Evolutionary conservation across 1,140 invertebrate genomes (phyloP), one percentile per base, ranked within the genome.

Genomic region (Magallana angulata): DNA sequence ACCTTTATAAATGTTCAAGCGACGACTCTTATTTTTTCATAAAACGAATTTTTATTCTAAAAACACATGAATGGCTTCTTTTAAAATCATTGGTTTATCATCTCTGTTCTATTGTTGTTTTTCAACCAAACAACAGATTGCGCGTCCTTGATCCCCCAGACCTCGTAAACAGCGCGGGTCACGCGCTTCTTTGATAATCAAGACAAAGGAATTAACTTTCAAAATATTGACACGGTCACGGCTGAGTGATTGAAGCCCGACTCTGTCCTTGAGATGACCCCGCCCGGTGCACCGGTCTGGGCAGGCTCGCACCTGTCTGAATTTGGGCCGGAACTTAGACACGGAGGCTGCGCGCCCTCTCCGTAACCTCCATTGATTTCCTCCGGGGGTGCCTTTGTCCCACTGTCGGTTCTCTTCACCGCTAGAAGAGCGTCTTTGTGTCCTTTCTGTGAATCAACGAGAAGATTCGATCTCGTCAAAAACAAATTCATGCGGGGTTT

Each of bases 141-240:
- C 5, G 14, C 6, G 24, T 24, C 68, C 68, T 71, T 71, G 68
- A 71, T 71, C 18, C 68, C 12, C 11, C 11, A 9, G 18, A 9
- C 24, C 68, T 24, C 68, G 68, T 18, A 71, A 71, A 71, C 68
- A 71, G 36, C 68, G 8, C 18, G 6, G 3, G 6, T 71, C 68
- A 71, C 68, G 36, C 36, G 68, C 12, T 3, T 30, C 68, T 24
- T 24, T 71, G 68, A 71, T 71, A 24, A 71, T 71, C 68, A 71
- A 11, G 68, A 71, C 68, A 71, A 71, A 71, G 18, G 68, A 71
- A 71, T 71, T 71, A 71, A 71, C 36, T 71, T 71, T 71, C 68
- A 71, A 71, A 71, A 71, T 71, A 71, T 71, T 71, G 68, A 71
- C 68, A 71, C 36, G 68, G 68, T 30, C 68, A 71, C 12, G 68